A percentile compares a stretch with the other conserved stretches of the same genome.
Evolutionary conservation across 2,113 vertebrate genomes (phyloP).

Genomic region (Eublepharis macularius): DNA sequence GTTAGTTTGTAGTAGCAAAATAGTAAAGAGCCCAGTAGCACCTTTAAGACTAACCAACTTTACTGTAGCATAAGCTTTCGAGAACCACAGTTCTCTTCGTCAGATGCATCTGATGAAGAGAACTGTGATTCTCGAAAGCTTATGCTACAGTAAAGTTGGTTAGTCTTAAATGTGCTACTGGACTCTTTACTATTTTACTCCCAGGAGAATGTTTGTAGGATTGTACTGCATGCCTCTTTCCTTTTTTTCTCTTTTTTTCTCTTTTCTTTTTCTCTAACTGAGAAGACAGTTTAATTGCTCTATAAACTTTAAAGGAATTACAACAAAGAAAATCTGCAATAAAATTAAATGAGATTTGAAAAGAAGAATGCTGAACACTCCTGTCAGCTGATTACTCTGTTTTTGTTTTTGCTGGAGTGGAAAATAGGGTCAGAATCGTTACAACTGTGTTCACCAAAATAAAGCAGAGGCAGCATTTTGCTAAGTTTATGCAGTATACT

Average conservation of each 20-base stretch:
- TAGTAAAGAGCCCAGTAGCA: too few relatives aligned
- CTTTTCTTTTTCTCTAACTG: conserved; percentile 35
- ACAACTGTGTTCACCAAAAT: conserved; percentile 29
- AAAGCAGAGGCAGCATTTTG: conserved; percentile 45
- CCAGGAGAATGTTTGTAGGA: too few relatives aligned
- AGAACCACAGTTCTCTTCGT: too few relatives aligned
- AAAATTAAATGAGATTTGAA: conserved; percentile 78
- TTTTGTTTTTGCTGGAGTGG: conserved; percentile 50
- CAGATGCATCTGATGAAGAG: too few relatives aligned
- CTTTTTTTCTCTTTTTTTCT: not conserved
- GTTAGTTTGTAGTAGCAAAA: too few relatives aligned
- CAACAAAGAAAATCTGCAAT: conserved; percentile 59
- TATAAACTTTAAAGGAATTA: conserved; percentile 69
- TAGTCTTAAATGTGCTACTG: too few relatives aligned
- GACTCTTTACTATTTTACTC: too few relatives aligned
- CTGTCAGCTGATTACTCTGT: conserved; percentile 51
- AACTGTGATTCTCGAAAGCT: too few relatives aligned
- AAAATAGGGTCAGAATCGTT: conserved; percentile 67
- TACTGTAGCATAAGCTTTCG: too few relatives aligned
- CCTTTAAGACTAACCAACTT: too few relatives aligned
- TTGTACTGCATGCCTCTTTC: too few relatives aligned
- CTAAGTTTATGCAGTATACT: conserved; percentile 23
- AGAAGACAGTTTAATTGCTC: conserved; percentile 70
- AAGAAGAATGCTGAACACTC: conserved; percentile 69
- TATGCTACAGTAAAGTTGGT: too few relatives aligned